phyloP scores from a whole-genome alignment of 1,140 invertebrate species.

The Arctopsyche grandis region DNA sequence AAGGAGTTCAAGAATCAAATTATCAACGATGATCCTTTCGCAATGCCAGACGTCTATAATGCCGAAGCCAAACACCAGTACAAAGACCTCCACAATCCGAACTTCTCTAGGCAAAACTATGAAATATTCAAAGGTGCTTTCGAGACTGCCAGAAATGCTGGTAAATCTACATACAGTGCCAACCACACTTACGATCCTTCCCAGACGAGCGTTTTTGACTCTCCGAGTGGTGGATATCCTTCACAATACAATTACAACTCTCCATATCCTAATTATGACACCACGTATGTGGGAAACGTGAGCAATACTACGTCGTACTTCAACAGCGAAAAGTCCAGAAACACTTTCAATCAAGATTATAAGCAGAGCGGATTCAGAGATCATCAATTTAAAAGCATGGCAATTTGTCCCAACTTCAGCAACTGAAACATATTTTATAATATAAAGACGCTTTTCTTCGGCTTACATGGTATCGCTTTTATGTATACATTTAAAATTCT shows the following conservation, averaged over 20 bases:
- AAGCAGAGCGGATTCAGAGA: slow-evolving; percentile 23
- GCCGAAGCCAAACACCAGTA: slow-evolving; percentile 49
- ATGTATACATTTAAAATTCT: too few relatives aligned
- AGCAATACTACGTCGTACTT: background rate
- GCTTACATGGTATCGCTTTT: too few relatives aligned
- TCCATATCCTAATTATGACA: background rate
- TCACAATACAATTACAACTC: slow-evolving; percentile 29
- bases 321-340: background rate
- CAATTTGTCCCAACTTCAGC: background rate
- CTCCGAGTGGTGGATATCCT: slow-evolving; percentile 40
- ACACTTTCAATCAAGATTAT: background rate
- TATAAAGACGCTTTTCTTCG: background rate
- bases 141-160: slow-evolving; percentile 65
- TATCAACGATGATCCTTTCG: slow-evolving; percentile 16
- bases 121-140: slow-evolving; percentile 69
- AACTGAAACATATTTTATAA: slow-evolving; percentile 20
- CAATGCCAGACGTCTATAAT: background rate
- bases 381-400: slow-evolving; percentile 37
- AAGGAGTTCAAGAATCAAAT: background rate
- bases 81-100: slow-evolving; percentile 47
- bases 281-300: background rate
- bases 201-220: slow-evolving; percentile 26
- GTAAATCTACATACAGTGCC: slow-evolving; percentile 32
- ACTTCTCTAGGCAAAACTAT: slow-evolving; percentile 64
- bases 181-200: slow-evolving; percentile 21